Evolutionary conservation across 2,113 vertebrate species (phyloP), one percentile per base, ranked within the genome.

Genomic region (Tichodroma muraria): DNA sequence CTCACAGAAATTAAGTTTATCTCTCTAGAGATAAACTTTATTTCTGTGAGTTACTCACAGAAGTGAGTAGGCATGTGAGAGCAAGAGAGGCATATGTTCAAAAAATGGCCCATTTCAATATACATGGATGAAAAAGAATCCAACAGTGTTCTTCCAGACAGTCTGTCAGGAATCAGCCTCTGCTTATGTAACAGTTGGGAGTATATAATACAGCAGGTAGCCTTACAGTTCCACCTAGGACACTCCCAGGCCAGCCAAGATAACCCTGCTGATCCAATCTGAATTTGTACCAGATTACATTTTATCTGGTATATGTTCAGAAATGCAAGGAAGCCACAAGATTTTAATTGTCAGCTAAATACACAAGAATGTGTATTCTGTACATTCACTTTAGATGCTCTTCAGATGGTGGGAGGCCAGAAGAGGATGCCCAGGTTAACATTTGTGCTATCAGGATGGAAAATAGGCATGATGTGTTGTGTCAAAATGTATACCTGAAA

Each of bases 171-270:
- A 49, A 38, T 6, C 73, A 56, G 6, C 47, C 64, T 24, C 73
- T 79, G 45, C 37, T 53, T 31, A 33, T 1, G 1, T 35, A 56
- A 24, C 7, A 63, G 1, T 0, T 57, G 11, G 6, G 24, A 3
- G 4, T 45, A 14, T 45, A 14, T 28, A 78, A 37, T 18, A 35
- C 33, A 66, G 23, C 22, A 71, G 33, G 35, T 5, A 71, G 30
- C 28, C 33, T 57, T 42, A 80, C 6, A 52, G 35, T 20, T 85
- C 80, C 42, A 54, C 52, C 21, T 18, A 18, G 28, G 22, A 80
- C 25, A 31, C 13, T 69, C 57, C 50, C 12, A 45, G 53, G 21
- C 4, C 50, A 80, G 17, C 23, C 47, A 88, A 50, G 12, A 18
- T 66, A 91, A 33, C 57, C 22, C 40, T 81, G 14, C 20, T 71